Percentiles rank a stretch among this genome's conserved stretches.
Evolutionary conservation across 2,888 invertebrate genomes (phyloP).

Genomic region (Rambutsinella grinnellia): DNA sequence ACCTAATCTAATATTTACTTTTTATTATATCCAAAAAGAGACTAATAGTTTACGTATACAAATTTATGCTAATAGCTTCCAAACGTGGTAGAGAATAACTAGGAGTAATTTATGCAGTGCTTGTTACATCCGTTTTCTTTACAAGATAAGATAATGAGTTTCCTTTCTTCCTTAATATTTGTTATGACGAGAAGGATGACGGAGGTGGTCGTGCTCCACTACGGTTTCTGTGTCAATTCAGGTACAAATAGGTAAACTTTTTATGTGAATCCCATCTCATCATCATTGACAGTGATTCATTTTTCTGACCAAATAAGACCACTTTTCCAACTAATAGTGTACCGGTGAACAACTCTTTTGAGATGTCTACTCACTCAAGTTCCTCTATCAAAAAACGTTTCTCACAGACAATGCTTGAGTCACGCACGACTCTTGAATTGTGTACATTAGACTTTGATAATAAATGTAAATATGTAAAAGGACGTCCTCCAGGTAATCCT

Average conservation of each 20-base stretch:
- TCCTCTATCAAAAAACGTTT: neutral
- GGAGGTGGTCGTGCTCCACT: neutral
- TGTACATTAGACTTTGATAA: neutral
- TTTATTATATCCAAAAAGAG: neutral
- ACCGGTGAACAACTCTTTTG: neutral
- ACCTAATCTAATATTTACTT: neutral
- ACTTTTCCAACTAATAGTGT: neutral
- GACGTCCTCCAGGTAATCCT: neutral
- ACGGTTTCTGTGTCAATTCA: conserved; percentile 48
- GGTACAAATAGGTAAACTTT: conserved; percentile 32
- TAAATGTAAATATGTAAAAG: neutral
- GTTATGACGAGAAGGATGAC: neutral
- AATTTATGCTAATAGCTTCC: neutral
- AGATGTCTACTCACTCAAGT: too few relatives aligned
- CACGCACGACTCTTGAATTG: neutral
- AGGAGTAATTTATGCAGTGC: neutral
- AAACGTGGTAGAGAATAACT: neutral
- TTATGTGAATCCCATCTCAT: neutral
- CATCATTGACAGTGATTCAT: neutral
- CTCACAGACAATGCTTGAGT: neutral
- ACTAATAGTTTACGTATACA: neutral
- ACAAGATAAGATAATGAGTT: neutral
- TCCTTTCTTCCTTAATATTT: neutral
- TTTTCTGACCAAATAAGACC: conserved; percentile 2
- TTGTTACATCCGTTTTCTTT: neutral